phyloP scores from a whole-genome alignment of 2,113 vertebrate genomes.

The Siniperca knerii region DNA sequence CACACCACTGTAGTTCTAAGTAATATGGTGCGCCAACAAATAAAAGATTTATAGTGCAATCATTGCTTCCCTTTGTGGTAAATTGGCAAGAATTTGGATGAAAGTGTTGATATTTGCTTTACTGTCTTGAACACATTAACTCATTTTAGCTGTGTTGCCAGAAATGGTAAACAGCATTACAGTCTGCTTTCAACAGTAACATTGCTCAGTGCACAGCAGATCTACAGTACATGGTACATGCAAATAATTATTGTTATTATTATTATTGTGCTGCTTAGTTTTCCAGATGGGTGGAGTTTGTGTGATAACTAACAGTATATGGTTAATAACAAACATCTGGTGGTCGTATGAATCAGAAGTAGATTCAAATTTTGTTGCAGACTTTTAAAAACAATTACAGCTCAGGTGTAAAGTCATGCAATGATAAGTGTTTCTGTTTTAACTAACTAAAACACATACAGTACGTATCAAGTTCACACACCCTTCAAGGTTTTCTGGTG shows the following conservation, averaged over 20 bases:
- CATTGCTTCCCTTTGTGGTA: background rate
- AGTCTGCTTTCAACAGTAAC: background rate
- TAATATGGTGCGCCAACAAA: background rate
- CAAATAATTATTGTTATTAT: background rate
- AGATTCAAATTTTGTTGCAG: background rate
- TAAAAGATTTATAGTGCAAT: background rate
- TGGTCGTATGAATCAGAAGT: background rate
- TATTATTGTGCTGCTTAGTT: background rate
- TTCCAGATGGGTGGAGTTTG: background rate
- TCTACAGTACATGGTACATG: no score
- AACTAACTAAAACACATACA: background rate
- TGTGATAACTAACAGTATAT: background rate
- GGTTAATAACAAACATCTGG: background rate
- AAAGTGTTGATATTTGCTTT: background rate
- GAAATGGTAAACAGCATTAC: background rate
- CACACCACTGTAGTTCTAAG: background rate
- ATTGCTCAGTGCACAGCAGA: background rate
- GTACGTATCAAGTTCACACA: background rate
- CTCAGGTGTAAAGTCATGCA: background rate
- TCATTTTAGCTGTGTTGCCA: background rate
- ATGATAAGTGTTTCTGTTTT: background rate
- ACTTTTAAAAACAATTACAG: background rate
- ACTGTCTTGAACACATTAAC: background rate
- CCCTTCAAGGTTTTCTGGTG: background rate
- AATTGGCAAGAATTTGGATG: background rate